phyloP scores from a whole-genome alignment of 2,113 vertebrate genomes.

The Oncorhynchus tshawytscha region DNA sequence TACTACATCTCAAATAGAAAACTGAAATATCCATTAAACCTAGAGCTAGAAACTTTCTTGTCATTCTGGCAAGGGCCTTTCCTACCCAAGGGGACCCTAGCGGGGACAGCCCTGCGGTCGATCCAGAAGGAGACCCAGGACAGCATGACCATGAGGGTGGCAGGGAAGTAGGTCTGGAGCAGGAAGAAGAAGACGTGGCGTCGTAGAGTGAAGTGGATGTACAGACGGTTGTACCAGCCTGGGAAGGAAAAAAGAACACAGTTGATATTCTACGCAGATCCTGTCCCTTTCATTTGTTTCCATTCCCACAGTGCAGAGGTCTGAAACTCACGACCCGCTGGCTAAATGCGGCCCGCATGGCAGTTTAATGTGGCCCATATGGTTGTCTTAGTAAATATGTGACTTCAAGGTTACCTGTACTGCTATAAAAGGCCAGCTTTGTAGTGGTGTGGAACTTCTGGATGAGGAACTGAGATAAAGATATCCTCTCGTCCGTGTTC shows the following conservation, averaged over 20 bases:
- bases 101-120: constrained; percentile 86
- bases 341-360: no score
- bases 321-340: no score
- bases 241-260: constrained; percentile 21
- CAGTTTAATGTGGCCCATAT: no score
- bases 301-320: not conserved
- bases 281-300: not conserved
- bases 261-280: constrained; percentile 21
- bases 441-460: constrained; percentile 98
- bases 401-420: constrained; percentile 82
- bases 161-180: constrained; percentile 90
- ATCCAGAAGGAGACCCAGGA: constrained; percentile 96
- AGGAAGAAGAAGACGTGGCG: constrained; percentile 93
- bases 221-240: constrained; percentile 94
- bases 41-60: no score
- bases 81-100: constrained; percentile 87
- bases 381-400: not conserved
- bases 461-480: constrained; percentile 95
- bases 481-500: constrained; percentile 96
- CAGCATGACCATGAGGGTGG: constrained; percentile 92
- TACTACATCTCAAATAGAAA: no score
- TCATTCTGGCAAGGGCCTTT: not conserved
- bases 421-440: constrained; percentile 97
- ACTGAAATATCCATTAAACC: no score
- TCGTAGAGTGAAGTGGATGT: constrained; percentile 89